Conservation (phyloP, 2,113 vertebrate genomes). For the Boleophthalmus pectinirostris region DNA sequence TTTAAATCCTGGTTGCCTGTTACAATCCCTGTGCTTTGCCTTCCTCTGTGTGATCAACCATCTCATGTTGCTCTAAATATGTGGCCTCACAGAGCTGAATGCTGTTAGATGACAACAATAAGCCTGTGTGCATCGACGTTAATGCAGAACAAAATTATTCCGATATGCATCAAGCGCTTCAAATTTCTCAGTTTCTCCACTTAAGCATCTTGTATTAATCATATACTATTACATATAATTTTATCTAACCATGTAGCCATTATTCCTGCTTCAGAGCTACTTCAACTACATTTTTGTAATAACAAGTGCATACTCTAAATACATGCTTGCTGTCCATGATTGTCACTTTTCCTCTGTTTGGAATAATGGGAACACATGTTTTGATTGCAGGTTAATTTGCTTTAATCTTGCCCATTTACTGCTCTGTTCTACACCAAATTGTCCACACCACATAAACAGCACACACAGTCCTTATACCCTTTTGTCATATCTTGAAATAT, state of each 20-base stretch:
- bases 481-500: constrained; percentile 35
- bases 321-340: constrained; percentile 65
- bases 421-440: constrained; percentile 53
- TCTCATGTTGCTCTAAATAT: constrained; percentile 2
- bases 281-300: constrained; percentile 51
- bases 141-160: background rate
- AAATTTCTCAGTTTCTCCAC: background rate
- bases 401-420: constrained; percentile 74
- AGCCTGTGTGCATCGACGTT: background rate
- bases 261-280: constrained; percentile 46
- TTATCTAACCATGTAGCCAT: constrained; percentile 56
- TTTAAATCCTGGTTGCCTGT: background rate
- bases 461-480: background rate
- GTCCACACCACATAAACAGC: constrained; percentile 30
- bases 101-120: background rate
- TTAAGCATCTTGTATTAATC: constrained; percentile 51
- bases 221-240: constrained; percentile 49
- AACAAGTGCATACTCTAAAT: constrained; percentile 68
- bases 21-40: background rate
- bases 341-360: constrained; percentile 57
- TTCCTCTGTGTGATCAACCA: constrained; percentile 18
- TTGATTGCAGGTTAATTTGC: constrained; percentile 24
- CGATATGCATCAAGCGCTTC: background rate
- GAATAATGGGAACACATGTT: constrained; percentile 38
- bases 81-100: background rate